Base-by-base conservation (phyloP, 2,888 invertebrate species). In the Leptura quadrifasciata region DNA sequence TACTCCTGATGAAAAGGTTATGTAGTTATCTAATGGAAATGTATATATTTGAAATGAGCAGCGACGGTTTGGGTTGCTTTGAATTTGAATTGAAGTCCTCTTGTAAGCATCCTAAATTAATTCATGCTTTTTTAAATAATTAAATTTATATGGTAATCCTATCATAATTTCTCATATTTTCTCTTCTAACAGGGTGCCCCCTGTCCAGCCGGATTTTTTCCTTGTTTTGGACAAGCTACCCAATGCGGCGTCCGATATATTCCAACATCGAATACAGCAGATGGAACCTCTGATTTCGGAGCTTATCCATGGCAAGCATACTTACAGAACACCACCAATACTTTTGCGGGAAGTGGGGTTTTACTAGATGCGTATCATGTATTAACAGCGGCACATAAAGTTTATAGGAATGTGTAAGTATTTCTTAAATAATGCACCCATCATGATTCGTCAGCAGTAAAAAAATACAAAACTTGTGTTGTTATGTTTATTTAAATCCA, bases 271-370 rank as follows among this genome's bases (percentile, higher is more conserved):
- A 83, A 87, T 4, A 87, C 90, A 0, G 85, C 80, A 17, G 79
- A 88, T 31, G 93, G 93, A 0, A 91, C 92, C 87, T 92, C 94
- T 10, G 90, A 89, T 77, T 93, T 91, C 83, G 95, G 94, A 15
- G 93, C 93, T 81, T 94, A 92, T 88, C 95, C 95, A 2, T 95
- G 95, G 95, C 93, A 93, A 90, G 94, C 93, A 71, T 87, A 83
- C 61, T 72, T 88, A 18, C 80, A 79, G 21, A 87, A 87, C 74
- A 84, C 85, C 67, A 87, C 86, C 8, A 80, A 83, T 75, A 15
- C 64, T 8, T 95, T 93, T 84, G 89, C 94, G 55, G 95, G 94
- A 24, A 94, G 94, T 47, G 95, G 95, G 10, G 94, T 93, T 1
- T 89, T 96, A 2, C 91, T 95, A 60, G 92, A 93, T 82, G 89